phyloP scores from a whole-genome alignment of 2,888 invertebrate genomes.

The Volucella zonaria region DNA sequence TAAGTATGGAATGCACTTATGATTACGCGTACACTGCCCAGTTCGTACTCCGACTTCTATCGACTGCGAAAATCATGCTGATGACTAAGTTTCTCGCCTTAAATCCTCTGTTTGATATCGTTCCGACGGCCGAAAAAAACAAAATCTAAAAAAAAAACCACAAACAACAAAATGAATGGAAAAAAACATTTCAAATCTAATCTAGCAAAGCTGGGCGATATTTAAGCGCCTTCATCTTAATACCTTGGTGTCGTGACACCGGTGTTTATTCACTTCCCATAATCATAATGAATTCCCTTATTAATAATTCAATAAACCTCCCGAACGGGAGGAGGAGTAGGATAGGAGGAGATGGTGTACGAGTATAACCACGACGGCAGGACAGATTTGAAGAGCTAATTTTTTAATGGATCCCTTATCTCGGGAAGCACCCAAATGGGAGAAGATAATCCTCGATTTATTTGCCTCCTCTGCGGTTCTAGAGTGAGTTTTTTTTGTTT shows the following conservation, averaged over 20 bases:
- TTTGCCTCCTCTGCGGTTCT: conserved; percentile 58
- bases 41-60: not conserved
- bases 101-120: conserved; percentile 35
- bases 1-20: conserved; percentile 27
- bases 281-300: conserved; percentile 67
- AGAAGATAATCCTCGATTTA: conserved; percentile 66
- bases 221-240: conserved; percentile 71
- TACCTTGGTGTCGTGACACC: conserved; percentile 72
- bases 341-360: conserved; percentile 17
- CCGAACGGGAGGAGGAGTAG: conserved; percentile 30
- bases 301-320: conserved; percentile 56
- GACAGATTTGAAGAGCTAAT: conserved; percentile 25
- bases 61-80: conserved; percentile 8
- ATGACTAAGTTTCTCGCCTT: conserved; percentile 30
- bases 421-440: conserved; percentile 40
- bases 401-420: conserved; percentile 71
- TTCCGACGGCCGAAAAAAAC: conserved; percentile 5
- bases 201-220: conserved; percentile 64
- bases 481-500: conserved; percentile 62
- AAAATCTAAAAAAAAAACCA: not conserved
- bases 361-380: not conserved
- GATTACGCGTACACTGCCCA: not conserved
- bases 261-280: conserved; percentile 68
- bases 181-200: conserved; percentile 56
- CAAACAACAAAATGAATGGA: not conserved